Evolutionary conservation across 2,113 vertebrate species (phyloP).

Genomic region (Seriola aureovittata): DNA sequence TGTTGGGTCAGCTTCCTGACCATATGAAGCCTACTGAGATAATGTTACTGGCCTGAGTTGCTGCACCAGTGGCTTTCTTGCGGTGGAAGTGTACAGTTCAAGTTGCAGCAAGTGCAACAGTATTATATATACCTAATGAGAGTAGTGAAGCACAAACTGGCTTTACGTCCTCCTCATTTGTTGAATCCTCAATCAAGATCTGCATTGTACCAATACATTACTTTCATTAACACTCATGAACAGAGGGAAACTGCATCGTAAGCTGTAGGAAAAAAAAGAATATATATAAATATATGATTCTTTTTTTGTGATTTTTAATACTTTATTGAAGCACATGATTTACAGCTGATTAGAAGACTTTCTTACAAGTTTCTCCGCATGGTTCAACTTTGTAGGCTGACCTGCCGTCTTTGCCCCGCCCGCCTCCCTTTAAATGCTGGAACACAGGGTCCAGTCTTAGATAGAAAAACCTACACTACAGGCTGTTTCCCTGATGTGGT

Average conservation of each 20-base stretch:
- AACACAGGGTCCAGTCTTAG: conserved; percentile 11
- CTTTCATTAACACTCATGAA: too few species aligned
- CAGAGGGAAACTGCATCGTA: too few species aligned
- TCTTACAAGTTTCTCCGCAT: background rate
- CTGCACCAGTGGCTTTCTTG: background rate
- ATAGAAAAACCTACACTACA: conserved; percentile 14
- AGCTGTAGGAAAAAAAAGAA: too few species aligned
- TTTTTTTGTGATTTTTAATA: background rate
- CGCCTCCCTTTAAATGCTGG: conserved; percentile 9
- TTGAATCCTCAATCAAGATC: too few species aligned
- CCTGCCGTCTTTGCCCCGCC: background rate
- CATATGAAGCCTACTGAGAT: background rate
- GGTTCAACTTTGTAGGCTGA: background rate
- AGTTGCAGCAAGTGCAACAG: background rate
- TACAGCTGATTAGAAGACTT: background rate
- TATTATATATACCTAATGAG: too few species aligned
- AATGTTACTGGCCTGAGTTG: background rate
- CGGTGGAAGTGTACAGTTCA: background rate
- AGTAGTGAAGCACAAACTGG: too few species aligned
- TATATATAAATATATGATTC: too few species aligned
- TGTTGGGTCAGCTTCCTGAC: conserved; percentile 15
- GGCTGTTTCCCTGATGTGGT: conserved; percentile 39
- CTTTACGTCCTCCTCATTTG: too few species aligned
- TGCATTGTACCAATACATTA: too few species aligned
- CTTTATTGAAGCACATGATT: background rate